Evolutionary conservation across 2,113 vertebrate genomes (phyloP).

Genomic region (Callochromis pleurospilus): DNA sequence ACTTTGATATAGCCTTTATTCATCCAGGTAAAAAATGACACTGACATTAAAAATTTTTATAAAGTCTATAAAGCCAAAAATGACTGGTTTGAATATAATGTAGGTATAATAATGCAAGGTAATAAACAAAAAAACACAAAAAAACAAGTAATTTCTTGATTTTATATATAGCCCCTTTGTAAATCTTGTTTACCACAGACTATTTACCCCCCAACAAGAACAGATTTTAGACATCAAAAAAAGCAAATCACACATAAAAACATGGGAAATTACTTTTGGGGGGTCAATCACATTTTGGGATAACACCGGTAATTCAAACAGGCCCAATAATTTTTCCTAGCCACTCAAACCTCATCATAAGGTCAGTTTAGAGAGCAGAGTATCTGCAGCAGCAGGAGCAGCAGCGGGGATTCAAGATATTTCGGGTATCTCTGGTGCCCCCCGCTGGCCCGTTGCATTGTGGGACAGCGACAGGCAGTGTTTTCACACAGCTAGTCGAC

Average conservation of each 20-base stretch:
- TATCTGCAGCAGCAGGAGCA: background rate
- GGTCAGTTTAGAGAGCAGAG: background rate
- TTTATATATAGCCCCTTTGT: background rate
- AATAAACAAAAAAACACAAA: background rate
- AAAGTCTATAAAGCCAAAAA: background rate
- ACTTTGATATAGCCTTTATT: background rate
- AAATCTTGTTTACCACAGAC: background rate
- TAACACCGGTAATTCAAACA: background rate
- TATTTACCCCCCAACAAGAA: background rate
- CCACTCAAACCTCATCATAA: background rate
- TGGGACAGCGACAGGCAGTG: conserved; percentile 58
- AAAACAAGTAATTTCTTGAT: background rate
- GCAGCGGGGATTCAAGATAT: background rate
- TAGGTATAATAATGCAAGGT: background rate
- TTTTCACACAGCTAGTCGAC: conserved; percentile 20
- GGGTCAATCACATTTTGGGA: background rate
- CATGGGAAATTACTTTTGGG: background rate
- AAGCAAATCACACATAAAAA: background rate
- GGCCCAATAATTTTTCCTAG: background rate
- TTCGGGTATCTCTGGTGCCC: conserved; percentile 2
- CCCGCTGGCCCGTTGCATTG: conserved; percentile 57
- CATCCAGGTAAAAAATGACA: background rate
- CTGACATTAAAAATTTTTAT: fast-evolving
- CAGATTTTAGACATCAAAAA: background rate
- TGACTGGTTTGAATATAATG: background rate